phyloP scores from a whole-genome alignment of 23 tunicate species.

The Clavelina lepadiformis region DNA sequence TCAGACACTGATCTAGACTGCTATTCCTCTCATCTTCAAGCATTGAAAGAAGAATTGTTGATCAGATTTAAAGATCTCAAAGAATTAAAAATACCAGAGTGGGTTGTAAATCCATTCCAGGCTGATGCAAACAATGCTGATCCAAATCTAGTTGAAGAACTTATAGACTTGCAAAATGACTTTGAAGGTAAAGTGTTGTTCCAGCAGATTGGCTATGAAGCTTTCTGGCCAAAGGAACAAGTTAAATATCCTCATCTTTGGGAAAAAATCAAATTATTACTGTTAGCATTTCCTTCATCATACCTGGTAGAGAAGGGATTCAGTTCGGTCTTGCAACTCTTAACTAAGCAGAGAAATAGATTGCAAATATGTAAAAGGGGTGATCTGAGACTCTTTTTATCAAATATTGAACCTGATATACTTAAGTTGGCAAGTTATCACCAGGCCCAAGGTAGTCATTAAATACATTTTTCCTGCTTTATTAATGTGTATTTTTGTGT shows the following conservation, averaged over 20 bases:
- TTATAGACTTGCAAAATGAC: constrained; percentile 20
- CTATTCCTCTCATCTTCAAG: constrained; percentile 8
- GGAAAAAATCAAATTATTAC: constrained; percentile 8
- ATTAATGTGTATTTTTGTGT: background rate
- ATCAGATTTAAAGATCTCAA: constrained; percentile 16
- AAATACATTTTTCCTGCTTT: constrained; percentile 11
- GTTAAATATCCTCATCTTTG: constrained; percentile 13
- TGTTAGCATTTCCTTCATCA: constrained; percentile 22
- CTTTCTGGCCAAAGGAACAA: constrained; percentile 11
- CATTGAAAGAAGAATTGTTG: constrained; percentile 17
- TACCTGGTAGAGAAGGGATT: constrained; percentile 25
- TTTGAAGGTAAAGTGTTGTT: constrained; percentile 22
- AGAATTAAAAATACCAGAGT: constrained; percentile 16
- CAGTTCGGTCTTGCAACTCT: constrained; percentile 18
- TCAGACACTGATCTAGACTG: constrained; percentile 16
- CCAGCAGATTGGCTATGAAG: constrained; percentile 20
- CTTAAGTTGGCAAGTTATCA: constrained; percentile 12
- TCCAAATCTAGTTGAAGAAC: too few relatives aligned
- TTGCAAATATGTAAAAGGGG: background rate
- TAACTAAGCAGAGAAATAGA: constrained; percentile 17
- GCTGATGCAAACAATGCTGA: too few relatives aligned
- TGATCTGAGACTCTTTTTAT: constrained; percentile 16
- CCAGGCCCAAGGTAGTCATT: constrained; percentile 5
- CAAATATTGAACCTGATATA: constrained; percentile 21
- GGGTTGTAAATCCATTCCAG: constrained; percentile 4